A percentile compares a stretch with the other conserved stretches of the same genome.
These are phyloP conservation scores for Atherinomorus stipes DNA, from an alignment of 2,113 vertebrate species.

Conservation along the genomic window DNA sequence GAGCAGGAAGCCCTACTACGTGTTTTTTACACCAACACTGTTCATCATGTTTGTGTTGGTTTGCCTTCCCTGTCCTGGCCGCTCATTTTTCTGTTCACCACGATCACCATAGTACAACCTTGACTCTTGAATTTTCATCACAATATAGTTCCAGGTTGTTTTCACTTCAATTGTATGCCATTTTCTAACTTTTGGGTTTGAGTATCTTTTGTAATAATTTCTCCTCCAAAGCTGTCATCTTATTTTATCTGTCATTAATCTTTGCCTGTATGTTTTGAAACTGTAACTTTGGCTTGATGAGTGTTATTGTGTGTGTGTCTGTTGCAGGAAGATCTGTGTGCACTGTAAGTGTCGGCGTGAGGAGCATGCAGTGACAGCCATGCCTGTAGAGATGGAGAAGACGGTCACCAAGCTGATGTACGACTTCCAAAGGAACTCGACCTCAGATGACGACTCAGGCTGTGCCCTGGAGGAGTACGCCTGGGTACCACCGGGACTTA, in stretches of 20 bases:
- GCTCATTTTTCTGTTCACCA: conserved; percentile 16
- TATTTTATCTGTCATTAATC: background rate
- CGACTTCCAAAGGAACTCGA: conserved; percentile 99
- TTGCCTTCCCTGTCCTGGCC: conserved; percentile 51
- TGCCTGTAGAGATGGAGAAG: conserved; percentile 99
- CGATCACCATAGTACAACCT: conserved; percentile 44
- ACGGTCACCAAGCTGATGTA: conserved; percentile 98
- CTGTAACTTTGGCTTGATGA: background rate
- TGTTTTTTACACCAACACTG: conserved; percentile 45
- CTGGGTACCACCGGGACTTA: conserved; percentile 96
- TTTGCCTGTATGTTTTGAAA: background rate
- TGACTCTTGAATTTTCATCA: conserved; percentile 46
- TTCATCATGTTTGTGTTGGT: conserved; percentile 14
- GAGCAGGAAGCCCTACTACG: conserved; percentile 19
- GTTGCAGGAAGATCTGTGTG: conserved; percentile 94
- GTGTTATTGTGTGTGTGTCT: conserved; percentile 26
- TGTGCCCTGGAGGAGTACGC: conserved; percentile 98
- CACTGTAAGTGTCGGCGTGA: conserved; percentile 98
- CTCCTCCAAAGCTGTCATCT: background rate
- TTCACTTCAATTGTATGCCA: background rate
- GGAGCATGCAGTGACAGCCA: conserved; percentile 94
- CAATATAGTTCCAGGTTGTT: background rate
- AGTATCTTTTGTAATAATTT: background rate
- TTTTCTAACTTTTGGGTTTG: no score
- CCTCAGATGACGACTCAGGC: conserved; percentile 96